Base-by-base conservation (phyloP, 2,888 invertebrate genomes). In the Globia sparganii region DNA sequence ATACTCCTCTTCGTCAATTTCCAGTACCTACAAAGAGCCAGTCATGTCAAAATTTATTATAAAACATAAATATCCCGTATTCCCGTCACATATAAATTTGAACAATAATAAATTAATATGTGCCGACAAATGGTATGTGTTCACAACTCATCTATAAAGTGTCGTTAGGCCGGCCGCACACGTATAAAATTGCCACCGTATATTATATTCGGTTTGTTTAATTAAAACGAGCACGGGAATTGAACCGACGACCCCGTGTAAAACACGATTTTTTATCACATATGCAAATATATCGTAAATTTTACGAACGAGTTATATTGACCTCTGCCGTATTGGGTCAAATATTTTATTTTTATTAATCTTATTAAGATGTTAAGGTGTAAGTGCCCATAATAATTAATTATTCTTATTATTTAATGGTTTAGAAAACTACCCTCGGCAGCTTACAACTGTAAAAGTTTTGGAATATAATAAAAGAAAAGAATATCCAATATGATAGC, bases 121-220 rank as follows among this genome's bases (percentile, higher is more conserved):
- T 84, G 86, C 77, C 74, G 84, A 89, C 88, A 84, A 84, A 81
- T 88, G 86, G 90, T 91, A 89, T 75, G 81, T 74, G 84, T 84
- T 80, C 81, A 73, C 87, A 88, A 86, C 86, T 89, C 88, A 87
- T 88, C 86, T 89, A 89, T 89, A 89, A 87, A 86, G 84, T 86
- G 86, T 86, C 88, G 88, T 89, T 89, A 86, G 86, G 80, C 73
- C 84, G 68, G 77, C 89, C 88, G 78, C 86, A 87, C 86, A 88
- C 87, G 86, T 88, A 89, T 90, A 91, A 91, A 91, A 92, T 91
- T 84, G 89, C 91, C 88, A 76, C 90, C 92, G 90, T 93, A 93
- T 93, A 94, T 93, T 92, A 93, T 93, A 94, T 94, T 93, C 89
- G 91, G 92, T 93, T 91, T 93, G 93, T 92, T 93, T 94, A 94